Evolutionary conservation across 2,113 vertebrate genomes (phyloP).

Genomic region (Hydropotes inermis): DNA sequence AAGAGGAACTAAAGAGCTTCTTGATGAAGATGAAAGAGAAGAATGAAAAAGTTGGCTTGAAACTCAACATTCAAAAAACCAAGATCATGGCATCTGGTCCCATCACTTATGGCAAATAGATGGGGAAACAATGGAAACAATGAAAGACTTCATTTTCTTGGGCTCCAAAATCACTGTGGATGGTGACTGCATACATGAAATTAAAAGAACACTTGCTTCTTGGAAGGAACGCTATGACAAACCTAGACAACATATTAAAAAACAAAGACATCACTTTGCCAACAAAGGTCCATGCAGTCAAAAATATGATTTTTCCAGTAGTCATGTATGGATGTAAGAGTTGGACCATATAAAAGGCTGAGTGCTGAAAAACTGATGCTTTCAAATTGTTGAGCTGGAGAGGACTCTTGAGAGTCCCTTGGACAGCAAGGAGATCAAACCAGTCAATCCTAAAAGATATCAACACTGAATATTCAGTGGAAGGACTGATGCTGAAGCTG

Average conservation of each 20-base stretch:
- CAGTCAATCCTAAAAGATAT: neutral
- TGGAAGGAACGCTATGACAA: neutral
- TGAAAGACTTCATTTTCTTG: neutral
- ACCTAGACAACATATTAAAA: neutral
- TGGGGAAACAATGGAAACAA: neutral
- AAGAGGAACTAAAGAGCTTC: neutral
- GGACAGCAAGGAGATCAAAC: neutral
- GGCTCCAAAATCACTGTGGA: neutral
- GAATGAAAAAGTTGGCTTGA: neutral
- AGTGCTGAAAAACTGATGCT: neutral
- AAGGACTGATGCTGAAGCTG: neutral
- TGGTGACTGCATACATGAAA: neutral
- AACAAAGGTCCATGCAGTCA: neutral
- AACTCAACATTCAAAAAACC: neutral
- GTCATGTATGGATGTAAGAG: neutral
- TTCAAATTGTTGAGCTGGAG: neutral
- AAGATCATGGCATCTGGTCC: neutral
- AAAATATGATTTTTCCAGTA: neutral
- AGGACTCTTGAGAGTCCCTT: neutral
- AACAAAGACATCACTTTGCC: neutral
- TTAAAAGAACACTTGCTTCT: neutral
- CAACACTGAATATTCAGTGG: neutral
- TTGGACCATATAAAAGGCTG: neutral
- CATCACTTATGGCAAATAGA: neutral
- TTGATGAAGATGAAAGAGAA: neutral